Conservation (phyloP, 1,140 invertebrate genomes). For the Drosophila nebulosa region DNA sequence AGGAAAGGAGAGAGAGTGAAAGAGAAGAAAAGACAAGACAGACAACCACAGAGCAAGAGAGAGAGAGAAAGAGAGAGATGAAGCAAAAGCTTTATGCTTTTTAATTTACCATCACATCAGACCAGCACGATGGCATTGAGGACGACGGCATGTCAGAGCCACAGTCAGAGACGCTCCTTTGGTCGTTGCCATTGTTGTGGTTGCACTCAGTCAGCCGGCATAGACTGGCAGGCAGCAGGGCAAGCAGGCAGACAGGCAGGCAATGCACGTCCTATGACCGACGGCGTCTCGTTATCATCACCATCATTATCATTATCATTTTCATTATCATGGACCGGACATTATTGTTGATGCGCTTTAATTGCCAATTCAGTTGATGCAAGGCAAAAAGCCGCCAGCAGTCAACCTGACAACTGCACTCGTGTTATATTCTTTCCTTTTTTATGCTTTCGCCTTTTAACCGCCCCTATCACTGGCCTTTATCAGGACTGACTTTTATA, state of each 20-base stretch:
- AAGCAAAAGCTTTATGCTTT: conserved; percentile 56
- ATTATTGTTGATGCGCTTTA: conserved; percentile 71
- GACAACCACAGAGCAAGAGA: neutral
- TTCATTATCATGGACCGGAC: conserved; percentile 42
- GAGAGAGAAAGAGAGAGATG: neutral
- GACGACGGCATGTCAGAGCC: conserved; percentile 60
- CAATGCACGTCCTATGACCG: conserved; percentile 59
- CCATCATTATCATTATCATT: conserved; percentile 54
- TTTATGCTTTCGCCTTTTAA: neutral
- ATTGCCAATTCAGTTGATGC: conserved; percentile 68
- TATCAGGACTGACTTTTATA: conserved; percentile 35
- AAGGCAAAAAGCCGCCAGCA: conserved; percentile 18
- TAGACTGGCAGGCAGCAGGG: neutral
- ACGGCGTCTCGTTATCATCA: conserved; percentile 66
- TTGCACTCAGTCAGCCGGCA: neutral
- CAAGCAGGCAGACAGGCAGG: conserved; percentile 5
- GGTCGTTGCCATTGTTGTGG: neutral
- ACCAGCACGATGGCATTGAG: conserved; percentile 62
- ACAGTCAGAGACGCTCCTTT: conserved; percentile 7
- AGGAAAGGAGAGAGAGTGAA: neutral
- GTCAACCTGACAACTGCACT: conserved; percentile 28
- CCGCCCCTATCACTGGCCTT: neutral
- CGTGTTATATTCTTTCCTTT: neutral
- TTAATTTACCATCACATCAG: conserved; percentile 74
- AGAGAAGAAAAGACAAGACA: neutral